These are phyloP conservation scores for Syrmaticus mikado DNA, from an alignment of 2,113 vertebrate species.

Conservation along the genomic window DNA sequence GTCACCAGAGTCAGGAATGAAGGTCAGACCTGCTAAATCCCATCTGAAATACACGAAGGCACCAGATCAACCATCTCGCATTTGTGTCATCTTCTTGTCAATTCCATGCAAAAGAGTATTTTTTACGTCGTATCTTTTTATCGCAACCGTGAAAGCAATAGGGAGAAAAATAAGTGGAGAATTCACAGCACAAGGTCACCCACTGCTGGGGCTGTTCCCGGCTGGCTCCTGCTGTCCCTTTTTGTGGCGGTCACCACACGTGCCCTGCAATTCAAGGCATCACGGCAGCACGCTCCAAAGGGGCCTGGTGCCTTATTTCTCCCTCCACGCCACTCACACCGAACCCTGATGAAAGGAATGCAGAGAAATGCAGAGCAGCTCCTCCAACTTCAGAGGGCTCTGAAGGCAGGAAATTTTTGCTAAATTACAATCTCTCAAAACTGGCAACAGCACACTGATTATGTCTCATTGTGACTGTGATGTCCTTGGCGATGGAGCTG, in stretches of 20 bases:
- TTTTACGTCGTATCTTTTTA: background rate
- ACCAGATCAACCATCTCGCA: background rate
- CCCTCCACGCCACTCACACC: background rate
- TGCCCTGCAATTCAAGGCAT: background rate
- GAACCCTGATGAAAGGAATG: background rate
- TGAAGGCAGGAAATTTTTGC: constrained; percentile 3
- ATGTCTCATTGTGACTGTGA: constrained; percentile 38
- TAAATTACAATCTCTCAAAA: constrained; percentile 48
- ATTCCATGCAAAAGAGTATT: background rate
- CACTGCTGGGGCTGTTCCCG: constrained; percentile 33
- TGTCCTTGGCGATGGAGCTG: constrained; percentile 42
- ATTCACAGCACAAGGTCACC: constrained; percentile 17
- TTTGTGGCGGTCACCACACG: background rate
- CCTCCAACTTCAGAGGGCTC: constrained; percentile 31
- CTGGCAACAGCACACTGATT: constrained; percentile 26
- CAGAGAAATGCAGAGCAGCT: constrained; percentile 30
- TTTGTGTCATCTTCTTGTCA: background rate
- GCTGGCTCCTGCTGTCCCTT: background rate
- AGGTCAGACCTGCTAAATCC: background rate
- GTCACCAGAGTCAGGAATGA: background rate
- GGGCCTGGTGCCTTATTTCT: background rate
- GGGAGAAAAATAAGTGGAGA: background rate
- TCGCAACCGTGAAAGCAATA: background rate
- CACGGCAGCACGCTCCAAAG: background rate
- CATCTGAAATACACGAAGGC: background rate